Evolutionary conservation across 92 coral and sea anemone species (phyloP).

Genomic region (Heteractis magnifica): DNA sequence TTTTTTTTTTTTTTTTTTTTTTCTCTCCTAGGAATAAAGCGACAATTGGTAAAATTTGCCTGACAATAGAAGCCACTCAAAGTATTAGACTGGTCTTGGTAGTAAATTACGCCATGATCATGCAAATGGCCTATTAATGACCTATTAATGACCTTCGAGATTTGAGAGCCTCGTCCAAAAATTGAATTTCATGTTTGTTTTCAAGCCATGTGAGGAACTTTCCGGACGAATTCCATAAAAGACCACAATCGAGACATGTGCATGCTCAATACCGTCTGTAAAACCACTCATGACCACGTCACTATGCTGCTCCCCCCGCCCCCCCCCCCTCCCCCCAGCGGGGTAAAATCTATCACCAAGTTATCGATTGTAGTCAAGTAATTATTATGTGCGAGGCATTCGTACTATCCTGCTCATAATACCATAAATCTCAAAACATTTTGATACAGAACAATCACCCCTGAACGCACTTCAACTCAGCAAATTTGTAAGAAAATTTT

Average conservation of each 20-base stretch:
- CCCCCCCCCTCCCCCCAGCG: not conserved
- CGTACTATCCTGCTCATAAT: not conserved
- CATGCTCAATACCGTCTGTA: not conserved
- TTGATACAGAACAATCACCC: not conserved
- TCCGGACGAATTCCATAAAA: not conserved
- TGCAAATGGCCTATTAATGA: too few relatives aligned
- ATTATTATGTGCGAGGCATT: not conserved
- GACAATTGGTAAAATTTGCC: too few relatives aligned
- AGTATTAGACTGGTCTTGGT: too few relatives aligned
- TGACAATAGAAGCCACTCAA: too few relatives aligned
- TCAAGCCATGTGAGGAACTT: not conserved
- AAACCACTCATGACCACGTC: slow-evolving; percentile 1
- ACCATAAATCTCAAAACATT: not conserved
- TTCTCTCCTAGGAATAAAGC: too few relatives aligned
- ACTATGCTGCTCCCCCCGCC: not conserved
- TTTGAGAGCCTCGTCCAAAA: too few relatives aligned
- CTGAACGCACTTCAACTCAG: not conserved
- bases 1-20: too few relatives aligned
- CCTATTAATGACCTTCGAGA: too few relatives aligned
- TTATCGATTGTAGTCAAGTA: not conserved
- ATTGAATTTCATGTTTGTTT: not conserved
- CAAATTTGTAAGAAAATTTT: too few relatives aligned
- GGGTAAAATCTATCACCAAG: not conserved
- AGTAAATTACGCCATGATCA: too few relatives aligned
- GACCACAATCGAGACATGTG: not conserved